phyloP scores from a whole-genome alignment of 2,797 vertebrate species.

The Columba guinea region DNA sequence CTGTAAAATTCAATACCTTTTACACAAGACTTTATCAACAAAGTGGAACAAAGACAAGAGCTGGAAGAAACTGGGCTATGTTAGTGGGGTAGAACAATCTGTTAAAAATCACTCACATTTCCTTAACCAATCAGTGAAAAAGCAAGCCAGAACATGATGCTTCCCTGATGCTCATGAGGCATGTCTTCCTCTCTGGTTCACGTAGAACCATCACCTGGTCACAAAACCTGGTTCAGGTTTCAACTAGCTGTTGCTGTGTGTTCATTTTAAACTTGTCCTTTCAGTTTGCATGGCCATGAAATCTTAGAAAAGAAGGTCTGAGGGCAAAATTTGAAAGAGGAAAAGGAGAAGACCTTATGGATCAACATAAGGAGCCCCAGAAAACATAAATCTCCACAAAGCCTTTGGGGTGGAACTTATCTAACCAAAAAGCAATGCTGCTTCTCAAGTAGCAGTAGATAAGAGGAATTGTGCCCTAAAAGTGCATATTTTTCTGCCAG shows the following conservation, averaged over 20 bases:
- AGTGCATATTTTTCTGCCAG: neutral
- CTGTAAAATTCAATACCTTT: neutral
- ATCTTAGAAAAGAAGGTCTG: neutral
- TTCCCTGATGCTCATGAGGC: neutral
- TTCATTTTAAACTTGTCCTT: neutral
- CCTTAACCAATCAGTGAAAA: neutral
- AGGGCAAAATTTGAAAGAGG: neutral
- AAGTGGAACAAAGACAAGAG: neutral
- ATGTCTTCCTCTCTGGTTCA: neutral
- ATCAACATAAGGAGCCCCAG: neutral
- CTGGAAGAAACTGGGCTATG: neutral
- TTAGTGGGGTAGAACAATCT: neutral
- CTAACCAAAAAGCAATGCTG: neutral
- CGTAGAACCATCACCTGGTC: neutral
- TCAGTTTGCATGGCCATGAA: neutral
- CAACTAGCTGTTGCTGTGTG: neutral
- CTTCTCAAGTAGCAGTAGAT: neutral
- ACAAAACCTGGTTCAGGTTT: neutral
- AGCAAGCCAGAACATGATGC: neutral
- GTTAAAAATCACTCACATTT: neutral
- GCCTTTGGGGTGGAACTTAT: neutral
- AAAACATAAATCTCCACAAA: neutral
- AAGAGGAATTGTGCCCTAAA: neutral
- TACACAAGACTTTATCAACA: neutral
- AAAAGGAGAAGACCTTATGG: neutral